Evolutionary conservation across 2,797 vertebrate species (phyloP).

Genomic region (Alexandromys oeconomus): DNA sequence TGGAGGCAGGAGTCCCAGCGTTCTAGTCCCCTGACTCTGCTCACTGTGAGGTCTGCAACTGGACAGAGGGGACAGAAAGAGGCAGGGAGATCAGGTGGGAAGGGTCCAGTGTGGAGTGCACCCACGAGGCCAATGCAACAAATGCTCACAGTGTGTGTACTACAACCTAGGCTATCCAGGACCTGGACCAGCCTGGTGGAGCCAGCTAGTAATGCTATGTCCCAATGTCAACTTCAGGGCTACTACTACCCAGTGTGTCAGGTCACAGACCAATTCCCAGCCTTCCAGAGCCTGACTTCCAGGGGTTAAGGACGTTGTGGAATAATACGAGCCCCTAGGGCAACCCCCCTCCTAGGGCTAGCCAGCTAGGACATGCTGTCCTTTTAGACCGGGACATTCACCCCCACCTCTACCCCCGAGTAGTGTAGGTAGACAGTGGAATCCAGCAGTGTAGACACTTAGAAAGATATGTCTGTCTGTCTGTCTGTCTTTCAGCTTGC

Average conservation of each 20-base stretch:
- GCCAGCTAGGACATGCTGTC: neutral
- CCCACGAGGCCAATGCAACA: neutral
- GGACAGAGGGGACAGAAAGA: neutral
- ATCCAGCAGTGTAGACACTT: accelerated
- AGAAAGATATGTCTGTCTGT: neutral
- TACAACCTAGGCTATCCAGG: accelerated
- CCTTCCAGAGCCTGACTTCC: neutral
- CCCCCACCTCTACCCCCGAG: neutral
- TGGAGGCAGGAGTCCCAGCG: too few relatives aligned
- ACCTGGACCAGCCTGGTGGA: neutral
- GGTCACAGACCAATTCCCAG: too few relatives aligned
- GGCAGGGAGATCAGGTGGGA: neutral
- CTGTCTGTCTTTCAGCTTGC: neutral
- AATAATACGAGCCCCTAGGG: too few relatives aligned
- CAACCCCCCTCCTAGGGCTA: neutral
- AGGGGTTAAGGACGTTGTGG: neutral
- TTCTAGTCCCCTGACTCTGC: neutral
- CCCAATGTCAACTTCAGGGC: neutral
- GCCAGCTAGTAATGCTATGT: neutral
- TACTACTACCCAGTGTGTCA: neutral
- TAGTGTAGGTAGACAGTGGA: neutral
- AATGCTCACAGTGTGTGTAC: neutral
- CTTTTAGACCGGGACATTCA: too few relatives aligned
- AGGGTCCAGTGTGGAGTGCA: neutral
- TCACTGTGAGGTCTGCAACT: neutral